These are phyloP conservation scores for Pristionchus japonicus DNA, from an alignment of 2,888 invertebrate species.

Conservation along the genomic window DNA sequence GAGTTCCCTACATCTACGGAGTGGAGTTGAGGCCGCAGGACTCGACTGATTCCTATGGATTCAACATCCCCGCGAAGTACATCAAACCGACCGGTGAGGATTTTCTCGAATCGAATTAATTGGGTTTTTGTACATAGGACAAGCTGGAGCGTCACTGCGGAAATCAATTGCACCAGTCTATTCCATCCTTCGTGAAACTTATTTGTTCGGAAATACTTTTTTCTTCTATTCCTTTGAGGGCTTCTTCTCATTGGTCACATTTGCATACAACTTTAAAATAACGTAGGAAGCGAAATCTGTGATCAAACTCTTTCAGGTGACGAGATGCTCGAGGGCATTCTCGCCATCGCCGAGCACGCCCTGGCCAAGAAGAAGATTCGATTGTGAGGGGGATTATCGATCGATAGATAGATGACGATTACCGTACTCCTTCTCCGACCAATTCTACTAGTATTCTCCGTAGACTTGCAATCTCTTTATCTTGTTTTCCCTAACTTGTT, in stretches of 20 bases:
- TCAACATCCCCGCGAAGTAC: conserved; percentile 64
- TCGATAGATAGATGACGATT: conserved; percentile 1
- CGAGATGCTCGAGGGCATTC: conserved; percentile 64
- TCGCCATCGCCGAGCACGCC: conserved; percentile 62
- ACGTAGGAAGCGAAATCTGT: no score
- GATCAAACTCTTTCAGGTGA: conserved; percentile 64
- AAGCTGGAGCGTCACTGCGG: no score
- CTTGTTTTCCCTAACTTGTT: neutral
- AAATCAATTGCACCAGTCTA: no score
- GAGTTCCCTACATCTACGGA: conserved; percentile 72
- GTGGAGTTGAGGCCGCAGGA: conserved; percentile 69
- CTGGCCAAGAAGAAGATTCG: neutral
- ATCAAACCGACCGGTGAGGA: conserved; percentile 67
- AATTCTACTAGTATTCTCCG: no score
- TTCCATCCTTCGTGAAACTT: no score
- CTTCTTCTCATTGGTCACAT: no score
- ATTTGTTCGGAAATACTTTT: no score
- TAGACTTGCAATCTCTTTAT: neutral
- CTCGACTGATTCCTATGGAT: conserved; percentile 60
- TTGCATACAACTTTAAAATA: no score
- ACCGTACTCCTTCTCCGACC: neutral
- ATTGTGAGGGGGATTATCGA: no score
- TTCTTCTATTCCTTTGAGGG: no score
- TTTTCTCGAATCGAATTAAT: no score
- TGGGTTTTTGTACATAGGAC: no score